Base-by-base conservation (phyloP, 2,888 invertebrate species). In the Argyresthia goedartella region DNA sequence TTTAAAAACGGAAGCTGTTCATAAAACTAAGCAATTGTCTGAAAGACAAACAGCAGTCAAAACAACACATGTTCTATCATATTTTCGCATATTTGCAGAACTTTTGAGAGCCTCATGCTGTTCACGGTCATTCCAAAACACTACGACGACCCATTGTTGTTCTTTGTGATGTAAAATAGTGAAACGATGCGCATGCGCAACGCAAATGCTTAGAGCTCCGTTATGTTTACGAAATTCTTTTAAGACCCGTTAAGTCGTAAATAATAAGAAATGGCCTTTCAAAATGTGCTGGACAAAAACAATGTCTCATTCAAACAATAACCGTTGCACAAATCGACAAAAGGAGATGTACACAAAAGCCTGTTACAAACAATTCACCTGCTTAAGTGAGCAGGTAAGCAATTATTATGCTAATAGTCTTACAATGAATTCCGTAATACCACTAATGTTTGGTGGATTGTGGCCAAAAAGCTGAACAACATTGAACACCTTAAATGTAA, bases 321-420 rank as follows among this genome's bases (percentile, higher is more conserved):
- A 62, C 61, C 57, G 60, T 74, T 84, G 80, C 76, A 71, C 82
- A 85, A 82, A 68, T 66, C 67, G 63, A 72, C 72, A 73, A 75
- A 68, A 62, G 61, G 59, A 59, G 10, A 56, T 59, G 59, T 67
- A 69, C 67, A 76, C 73, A 73, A 25, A 76, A 54, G 67, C 67
- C 60, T 55, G 61, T 65, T 62, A 59, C 56, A 66, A 69, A 73
- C 76, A 76, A 79, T 25, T 72, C 81, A 84, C 85, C 82, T 84
- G 82, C 67, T 62, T 60, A 67, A 69, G 59, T 65, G 66, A 64
- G 69, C 82, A 85, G 85, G 82, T 85, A 84, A 76, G 65, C 71
- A 73, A 84, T 85, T 85, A 81, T 82, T 74, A 85, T 82, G 82
- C 68, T 80, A 81, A 81, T 81, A 62, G 57, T 59, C 59, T 60